phyloP scores from a whole-genome alignment of 1,140 invertebrate species.

The Lutraria rhynchaena region DNA sequence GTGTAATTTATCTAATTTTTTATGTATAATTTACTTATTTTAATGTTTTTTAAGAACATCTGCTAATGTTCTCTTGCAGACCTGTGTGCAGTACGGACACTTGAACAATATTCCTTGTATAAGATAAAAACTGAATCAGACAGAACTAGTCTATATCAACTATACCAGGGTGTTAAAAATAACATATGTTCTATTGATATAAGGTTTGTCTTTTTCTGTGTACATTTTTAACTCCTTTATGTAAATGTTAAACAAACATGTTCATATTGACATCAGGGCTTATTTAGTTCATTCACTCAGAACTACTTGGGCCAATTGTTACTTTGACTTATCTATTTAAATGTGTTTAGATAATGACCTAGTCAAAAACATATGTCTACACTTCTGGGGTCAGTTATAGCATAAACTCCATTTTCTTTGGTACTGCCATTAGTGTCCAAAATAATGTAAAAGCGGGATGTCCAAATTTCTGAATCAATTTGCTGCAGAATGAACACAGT shows the following conservation, averaged over 20 bases:
- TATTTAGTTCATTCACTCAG: no score
- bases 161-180: neutral
- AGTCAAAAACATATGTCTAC: no score
- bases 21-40: neutral
- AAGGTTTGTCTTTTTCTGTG: constrained; percentile 8
- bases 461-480: no score
- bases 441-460: no score
- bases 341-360: no score
- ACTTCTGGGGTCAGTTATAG: no score
- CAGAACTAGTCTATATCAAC: neutral
- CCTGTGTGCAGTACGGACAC: neutral
- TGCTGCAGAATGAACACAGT: no score
- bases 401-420: no score
- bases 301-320: no score
- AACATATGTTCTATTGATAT: neutral
- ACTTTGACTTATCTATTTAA: no score
- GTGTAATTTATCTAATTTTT: neutral
- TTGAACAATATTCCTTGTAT: constrained; percentile 3
- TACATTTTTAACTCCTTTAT: neutral
- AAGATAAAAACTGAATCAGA: neutral
- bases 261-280: neutral
- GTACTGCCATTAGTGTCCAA: no score
- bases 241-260: neutral
- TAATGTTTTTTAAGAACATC: neutral
- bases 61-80: neutral